phyloP scores from a whole-genome alignment of 2,113 vertebrate species.

The Ictidomys tridecemlineatus region DNA sequence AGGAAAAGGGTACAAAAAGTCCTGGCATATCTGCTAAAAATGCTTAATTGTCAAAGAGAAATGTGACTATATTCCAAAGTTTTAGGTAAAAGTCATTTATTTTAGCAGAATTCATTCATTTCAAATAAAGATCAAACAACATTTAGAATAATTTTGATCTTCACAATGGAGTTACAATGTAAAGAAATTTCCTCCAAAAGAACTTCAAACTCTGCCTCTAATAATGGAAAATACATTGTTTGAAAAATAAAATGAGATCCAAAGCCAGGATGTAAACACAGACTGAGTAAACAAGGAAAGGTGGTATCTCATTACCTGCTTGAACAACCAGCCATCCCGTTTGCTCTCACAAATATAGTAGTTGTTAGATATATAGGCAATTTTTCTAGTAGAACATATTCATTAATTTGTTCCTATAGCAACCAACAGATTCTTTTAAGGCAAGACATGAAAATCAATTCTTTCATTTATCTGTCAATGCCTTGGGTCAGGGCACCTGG shows the following conservation, averaged over 20 bases:
- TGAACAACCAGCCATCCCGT: background rate
- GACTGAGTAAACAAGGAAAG: background rate
- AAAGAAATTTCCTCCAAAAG: background rate
- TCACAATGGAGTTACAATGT: background rate
- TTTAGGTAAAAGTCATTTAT: conserved; percentile 53
- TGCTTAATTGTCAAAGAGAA: conserved; percentile 59
- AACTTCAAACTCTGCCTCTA: background rate
- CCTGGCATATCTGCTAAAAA: conserved; percentile 26
- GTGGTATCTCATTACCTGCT: background rate
- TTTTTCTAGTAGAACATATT: background rate
- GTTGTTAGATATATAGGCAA: background rate
- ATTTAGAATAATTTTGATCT: conserved; percentile 27
- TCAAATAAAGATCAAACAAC: conserved; percentile 50
- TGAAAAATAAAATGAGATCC: conserved; percentile 30
- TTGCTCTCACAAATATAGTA: background rate
- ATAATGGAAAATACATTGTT: conserved; percentile 11
- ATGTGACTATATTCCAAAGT: conserved; percentile 42
- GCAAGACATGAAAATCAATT: conserved; percentile 41
- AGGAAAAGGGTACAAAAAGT: conserved; percentile 58
- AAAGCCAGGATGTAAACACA: background rate
- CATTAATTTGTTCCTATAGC: conserved; percentile 18
- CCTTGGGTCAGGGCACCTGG: background rate
- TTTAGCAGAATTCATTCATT: background rate
- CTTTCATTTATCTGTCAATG: conserved; percentile 57
- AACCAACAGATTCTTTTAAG: conserved; percentile 26